Conservation (phyloP, 2,888 invertebrate species). For the Onchidella celtica region DNA sequence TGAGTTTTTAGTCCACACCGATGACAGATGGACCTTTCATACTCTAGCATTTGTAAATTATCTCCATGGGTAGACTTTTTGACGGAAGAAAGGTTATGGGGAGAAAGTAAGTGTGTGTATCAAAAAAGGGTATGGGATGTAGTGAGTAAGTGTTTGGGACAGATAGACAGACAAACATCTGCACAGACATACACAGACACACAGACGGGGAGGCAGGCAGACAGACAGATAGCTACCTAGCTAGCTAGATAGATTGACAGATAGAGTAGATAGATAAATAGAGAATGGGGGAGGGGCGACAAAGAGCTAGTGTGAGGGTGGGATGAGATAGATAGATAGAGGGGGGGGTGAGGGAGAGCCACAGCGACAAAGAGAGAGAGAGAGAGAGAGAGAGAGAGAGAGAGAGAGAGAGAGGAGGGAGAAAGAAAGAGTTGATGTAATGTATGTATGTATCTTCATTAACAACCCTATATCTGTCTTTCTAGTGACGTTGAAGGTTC, state of each 20-base stretch:
- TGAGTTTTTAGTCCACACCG: too few relatives aligned
- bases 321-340: neutral
- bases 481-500: too few relatives aligned
- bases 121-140: too few relatives aligned
- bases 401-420: neutral
- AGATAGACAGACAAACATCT: too few relatives aligned
- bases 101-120: too few relatives aligned
- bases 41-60: too few relatives aligned
- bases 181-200: slow-evolving; percentile 27
- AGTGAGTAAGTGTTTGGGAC: too few relatives aligned
- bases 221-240: neutral
- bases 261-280: neutral
- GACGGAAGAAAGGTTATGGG: too few relatives aligned
- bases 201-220: neutral
- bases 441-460: too few relatives aligned
- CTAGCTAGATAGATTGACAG: neutral
- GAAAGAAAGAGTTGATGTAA: neutral
- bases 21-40: too few relatives aligned
- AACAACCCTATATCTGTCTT: too few relatives aligned
- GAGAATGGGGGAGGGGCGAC: neutral
- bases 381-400: slow-evolving; percentile 14
- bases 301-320: neutral
- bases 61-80: too few relatives aligned
- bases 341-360: neutral
- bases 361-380: neutral